Conservation (phyloP, 2,888 invertebrate genomes). For the Stenichneumon culpator region DNA sequence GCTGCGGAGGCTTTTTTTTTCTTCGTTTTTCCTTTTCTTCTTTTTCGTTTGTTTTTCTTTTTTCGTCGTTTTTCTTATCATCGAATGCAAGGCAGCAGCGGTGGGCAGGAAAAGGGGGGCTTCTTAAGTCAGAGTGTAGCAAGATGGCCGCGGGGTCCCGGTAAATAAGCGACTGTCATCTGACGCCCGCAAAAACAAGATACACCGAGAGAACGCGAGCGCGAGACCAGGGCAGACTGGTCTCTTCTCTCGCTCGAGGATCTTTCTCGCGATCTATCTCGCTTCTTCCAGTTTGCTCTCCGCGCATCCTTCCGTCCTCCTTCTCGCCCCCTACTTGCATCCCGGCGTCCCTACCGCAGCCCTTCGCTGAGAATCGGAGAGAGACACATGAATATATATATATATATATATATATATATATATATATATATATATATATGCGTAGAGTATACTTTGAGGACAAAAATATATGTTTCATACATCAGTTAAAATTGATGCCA, state of each 20-base stretch:
- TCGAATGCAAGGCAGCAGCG: conserved; percentile 66
- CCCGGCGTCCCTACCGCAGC: conserved; percentile 36
- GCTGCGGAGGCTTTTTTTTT: conserved; percentile 41
- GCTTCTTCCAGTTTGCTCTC: conserved; percentile 29
- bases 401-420: not conserved
- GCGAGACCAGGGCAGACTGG: conserved; percentile 76
- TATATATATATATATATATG: too few relatives aligned
- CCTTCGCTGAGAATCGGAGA: conserved; percentile 64
- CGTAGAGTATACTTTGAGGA: too few relatives aligned
- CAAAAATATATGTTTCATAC: too few relatives aligned
- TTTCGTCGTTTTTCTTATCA: conserved; percentile 66
- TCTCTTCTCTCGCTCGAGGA: conserved; percentile 70
- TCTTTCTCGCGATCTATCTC: conserved; percentile 40
- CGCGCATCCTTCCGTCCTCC: conserved; percentile 42
- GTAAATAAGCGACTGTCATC: conserved; percentile 85
- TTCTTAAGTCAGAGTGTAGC: conserved; percentile 82
- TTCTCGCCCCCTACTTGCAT: conserved; percentile 29
- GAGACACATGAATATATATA: conserved; percentile 9
- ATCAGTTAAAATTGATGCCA: too few relatives aligned
- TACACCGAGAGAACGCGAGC: conserved; percentile 75
- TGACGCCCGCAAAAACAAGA: conserved; percentile 84
- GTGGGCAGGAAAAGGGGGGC: conserved; percentile 70
- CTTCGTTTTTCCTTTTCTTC: too few relatives aligned
- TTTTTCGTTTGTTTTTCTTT: conserved; percentile 32
- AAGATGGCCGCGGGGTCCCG: conserved; percentile 83